phyloP scores from a whole-genome alignment of 2,113 vertebrate genomes.

The Cephalophus harveyi region DNA sequence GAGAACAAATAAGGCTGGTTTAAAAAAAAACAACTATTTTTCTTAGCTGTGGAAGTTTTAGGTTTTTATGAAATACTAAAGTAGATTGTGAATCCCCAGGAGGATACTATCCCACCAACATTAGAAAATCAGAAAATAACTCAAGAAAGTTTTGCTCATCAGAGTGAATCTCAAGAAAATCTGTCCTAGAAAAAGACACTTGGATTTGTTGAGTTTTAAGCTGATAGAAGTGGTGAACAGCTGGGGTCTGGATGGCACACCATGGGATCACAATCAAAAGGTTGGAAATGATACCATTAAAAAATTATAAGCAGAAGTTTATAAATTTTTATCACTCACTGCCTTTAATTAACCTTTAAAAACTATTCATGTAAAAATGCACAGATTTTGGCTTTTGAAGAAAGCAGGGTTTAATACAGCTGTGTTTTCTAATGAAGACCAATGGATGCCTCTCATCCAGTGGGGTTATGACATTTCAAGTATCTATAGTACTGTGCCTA shows the following conservation, averaged over 20 bases:
- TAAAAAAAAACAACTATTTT: neutral
- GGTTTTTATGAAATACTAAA: neutral
- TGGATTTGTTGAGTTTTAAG: conserved; percentile 36
- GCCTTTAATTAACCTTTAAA: conserved; percentile 86
- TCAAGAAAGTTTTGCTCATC: neutral
- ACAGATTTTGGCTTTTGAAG: conserved; percentile 71
- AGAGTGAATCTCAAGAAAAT: neutral
- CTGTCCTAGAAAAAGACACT: neutral
- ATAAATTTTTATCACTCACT: conserved; percentile 80
- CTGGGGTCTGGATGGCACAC: conserved; percentile 43
- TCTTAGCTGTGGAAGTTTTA: neutral
- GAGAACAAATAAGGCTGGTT: neutral
- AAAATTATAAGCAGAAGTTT: conserved; percentile 79
- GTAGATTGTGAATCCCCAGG: neutral
- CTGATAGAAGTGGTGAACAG: conserved; percentile 40
- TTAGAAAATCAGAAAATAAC: neutral
- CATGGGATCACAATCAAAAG: conserved; percentile 64
- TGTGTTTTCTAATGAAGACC: conserved; percentile 75
- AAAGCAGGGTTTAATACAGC: conserved; percentile 64
- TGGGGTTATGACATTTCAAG: conserved; percentile 78
- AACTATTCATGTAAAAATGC: conserved; percentile 72
- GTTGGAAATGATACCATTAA: conserved; percentile 77
- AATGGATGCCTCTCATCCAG: conserved; percentile 60
- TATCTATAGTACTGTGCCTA: conserved; percentile 34
- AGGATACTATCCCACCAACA: neutral